phyloP scores from a whole-genome alignment of 2,888 invertebrate species.

The Apodemia hepburni region DNA sequence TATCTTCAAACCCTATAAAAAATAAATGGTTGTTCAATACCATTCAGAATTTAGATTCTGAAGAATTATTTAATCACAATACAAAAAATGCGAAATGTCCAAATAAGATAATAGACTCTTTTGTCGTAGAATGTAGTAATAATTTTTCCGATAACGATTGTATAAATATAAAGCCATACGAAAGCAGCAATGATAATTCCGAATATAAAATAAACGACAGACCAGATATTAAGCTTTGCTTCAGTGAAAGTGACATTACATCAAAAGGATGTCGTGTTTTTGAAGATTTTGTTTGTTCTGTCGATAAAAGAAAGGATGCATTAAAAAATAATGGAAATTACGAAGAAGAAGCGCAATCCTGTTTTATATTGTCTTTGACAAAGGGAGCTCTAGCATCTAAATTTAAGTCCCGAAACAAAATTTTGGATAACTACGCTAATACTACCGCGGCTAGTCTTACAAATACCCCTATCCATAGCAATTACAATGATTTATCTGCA shows the following conservation, averaged over 20 bases:
- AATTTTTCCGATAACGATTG: slow-evolving; percentile 16
- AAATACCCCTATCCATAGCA: background rate
- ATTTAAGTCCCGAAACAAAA: slow-evolving; percentile 27
- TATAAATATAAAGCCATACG: slow-evolving; percentile 25
- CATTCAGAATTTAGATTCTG: slow-evolving; percentile 4
- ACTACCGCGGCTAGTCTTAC: background rate
- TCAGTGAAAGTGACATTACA: slow-evolving; percentile 46
- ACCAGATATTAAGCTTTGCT: slow-evolving; percentile 42
- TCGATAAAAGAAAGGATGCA: background rate
- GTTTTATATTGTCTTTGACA: slow-evolving; percentile 48
- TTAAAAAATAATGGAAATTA: background rate
- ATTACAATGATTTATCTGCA: slow-evolving; percentile 18
- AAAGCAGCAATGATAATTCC: slow-evolving; percentile 19
- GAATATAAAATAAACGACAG: slow-evolving; percentile 19
- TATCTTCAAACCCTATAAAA: background rate
- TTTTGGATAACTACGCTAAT: slow-evolving; percentile 33
- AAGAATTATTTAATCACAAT: background rate
- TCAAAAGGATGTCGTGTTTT: slow-evolving; percentile 40
- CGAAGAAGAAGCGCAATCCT: slow-evolving; percentile 43
- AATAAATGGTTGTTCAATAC: background rate
- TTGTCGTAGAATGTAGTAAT: background rate
- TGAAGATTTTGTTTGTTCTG: background rate
- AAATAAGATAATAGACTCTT: background rate
- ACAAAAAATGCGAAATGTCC: background rate
- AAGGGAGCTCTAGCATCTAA: slow-evolving; percentile 33